These are phyloP conservation scores for Steinernema khuongi DNA, from an alignment of 1,140 invertebrate species.

Conservation along the genomic window DNA sequence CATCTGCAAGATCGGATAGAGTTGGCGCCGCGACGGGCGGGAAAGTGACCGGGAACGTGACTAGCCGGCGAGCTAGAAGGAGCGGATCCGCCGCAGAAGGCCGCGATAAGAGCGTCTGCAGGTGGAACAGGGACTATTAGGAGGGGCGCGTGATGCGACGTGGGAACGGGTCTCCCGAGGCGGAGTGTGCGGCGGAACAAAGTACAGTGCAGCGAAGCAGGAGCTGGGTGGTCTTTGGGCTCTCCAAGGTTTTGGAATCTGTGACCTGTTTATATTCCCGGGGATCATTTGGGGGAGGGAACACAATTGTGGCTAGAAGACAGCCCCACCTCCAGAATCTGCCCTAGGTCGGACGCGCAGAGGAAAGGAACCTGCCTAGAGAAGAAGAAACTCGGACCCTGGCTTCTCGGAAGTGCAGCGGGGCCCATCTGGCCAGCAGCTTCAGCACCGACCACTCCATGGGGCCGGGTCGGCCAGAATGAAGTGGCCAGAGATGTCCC, in stretches of 20 bases:
- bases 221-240: neutral
- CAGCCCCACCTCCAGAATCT: too few relatives aligned
- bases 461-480: neutral
- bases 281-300: too few relatives aligned
- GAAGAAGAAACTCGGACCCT: neutral
- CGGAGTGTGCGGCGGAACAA: neutral
- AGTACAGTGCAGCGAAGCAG: neutral
- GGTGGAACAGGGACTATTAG: too few relatives aligned
- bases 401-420: neutral
- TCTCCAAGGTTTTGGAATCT: neutral
- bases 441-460: neutral
- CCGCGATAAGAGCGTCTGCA: neutral
- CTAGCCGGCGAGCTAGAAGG: too few relatives aligned
- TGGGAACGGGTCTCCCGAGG: neutral
- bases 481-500: neutral
- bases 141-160: neutral
- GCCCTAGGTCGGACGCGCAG: too few relatives aligned
- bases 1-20: too few relatives aligned
- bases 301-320: too few relatives aligned
- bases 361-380: neutral
- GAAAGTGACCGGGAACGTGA: too few relatives aligned
- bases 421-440: neutral
- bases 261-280: neutral
- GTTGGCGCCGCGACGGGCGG: too few relatives aligned
- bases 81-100: too few relatives aligned